Percentiles rank a stretch among this genome's conserved stretches.
phyloP scores from a whole-genome alignment of 2,888 invertebrate genomes.

The Acronicta psi region DNA sequence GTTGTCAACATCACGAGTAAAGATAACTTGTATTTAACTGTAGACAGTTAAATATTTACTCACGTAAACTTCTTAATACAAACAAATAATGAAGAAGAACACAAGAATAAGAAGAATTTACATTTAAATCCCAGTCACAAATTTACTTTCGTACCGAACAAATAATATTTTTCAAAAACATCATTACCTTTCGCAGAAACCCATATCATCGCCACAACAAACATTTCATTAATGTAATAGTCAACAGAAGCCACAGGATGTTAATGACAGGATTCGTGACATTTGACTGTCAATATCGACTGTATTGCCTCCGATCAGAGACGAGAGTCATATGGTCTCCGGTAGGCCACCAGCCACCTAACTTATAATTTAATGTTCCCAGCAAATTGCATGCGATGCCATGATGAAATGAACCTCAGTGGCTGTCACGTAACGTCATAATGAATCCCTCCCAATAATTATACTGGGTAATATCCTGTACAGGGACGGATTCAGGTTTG shows the following conservation, averaged over 20 bases:
- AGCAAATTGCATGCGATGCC: slow-evolving; percentile 73
- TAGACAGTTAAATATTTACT: no score
- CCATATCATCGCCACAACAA: slow-evolving; percentile 57
- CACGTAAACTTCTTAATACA: no score
- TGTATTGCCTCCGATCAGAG: slow-evolving; percentile 51
- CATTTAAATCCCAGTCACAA: background rate
- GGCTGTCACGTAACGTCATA: slow-evolving; percentile 83
- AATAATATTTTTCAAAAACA: slow-evolving; percentile 30
- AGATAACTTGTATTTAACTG: no score
- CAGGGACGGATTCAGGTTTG: slow-evolving; percentile 54
- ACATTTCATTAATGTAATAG: slow-evolving; percentile 61
- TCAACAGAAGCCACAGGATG: slow-evolving; percentile 56
- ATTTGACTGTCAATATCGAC: slow-evolving; percentile 54
- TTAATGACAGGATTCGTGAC: slow-evolving; percentile 48
- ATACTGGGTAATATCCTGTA: slow-evolving; percentile 73
- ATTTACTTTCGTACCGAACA: slow-evolving; percentile 21
- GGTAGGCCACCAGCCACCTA: slow-evolving; percentile 51
- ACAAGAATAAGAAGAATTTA: no score
- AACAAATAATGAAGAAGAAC: background rate
- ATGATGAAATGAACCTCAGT: slow-evolving; percentile 68
- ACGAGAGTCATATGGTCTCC: slow-evolving; percentile 59
- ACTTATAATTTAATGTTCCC: slow-evolving; percentile 70
- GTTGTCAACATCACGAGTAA: no score
- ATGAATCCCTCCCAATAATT: slow-evolving; percentile 83
- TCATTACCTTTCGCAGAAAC: slow-evolving; percentile 33